phyloP scores from a whole-genome alignment of 2,113 vertebrate genomes.

The Urocitellus parryii region DNA sequence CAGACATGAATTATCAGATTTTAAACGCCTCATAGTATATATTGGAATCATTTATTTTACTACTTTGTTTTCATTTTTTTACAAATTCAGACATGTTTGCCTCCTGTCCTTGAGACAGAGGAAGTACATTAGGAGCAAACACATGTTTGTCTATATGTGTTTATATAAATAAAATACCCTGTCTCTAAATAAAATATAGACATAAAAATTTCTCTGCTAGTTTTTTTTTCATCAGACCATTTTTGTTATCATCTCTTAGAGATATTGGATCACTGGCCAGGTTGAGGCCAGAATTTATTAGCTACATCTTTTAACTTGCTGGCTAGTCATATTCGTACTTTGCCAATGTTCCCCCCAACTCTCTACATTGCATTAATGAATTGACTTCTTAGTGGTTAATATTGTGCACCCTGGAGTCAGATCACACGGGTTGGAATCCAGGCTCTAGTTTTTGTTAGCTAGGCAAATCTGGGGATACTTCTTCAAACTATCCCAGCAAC shows the following conservation, averaged over 20 bases:
- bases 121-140: conserved; percentile 40
- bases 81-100: conserved; percentile 16
- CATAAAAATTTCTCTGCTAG: background rate
- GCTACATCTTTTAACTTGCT: background rate
- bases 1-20: background rate
- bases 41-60: background rate
- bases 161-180: background rate
- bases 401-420: background rate
- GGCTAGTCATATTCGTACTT: background rate
- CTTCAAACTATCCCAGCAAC: background rate
- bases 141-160: background rate
- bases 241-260: conserved; percentile 28
- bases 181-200: too few relatives aligned
- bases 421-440: background rate
- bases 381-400: background rate
- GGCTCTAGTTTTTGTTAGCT: background rate
- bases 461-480: background rate
- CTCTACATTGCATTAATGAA: background rate
- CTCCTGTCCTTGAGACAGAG: conserved; percentile 39
- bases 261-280: background rate
- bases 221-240: background rate
- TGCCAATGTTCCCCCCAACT: background rate
- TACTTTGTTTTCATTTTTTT: background rate
- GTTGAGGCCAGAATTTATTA: background rate
- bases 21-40: background rate